A percentile compares a stretch with the other conserved stretches of the same genome.
phyloP scores from a whole-genome alignment of 2,113 vertebrate species.

The Pyxicephalus adspersus region DNA sequence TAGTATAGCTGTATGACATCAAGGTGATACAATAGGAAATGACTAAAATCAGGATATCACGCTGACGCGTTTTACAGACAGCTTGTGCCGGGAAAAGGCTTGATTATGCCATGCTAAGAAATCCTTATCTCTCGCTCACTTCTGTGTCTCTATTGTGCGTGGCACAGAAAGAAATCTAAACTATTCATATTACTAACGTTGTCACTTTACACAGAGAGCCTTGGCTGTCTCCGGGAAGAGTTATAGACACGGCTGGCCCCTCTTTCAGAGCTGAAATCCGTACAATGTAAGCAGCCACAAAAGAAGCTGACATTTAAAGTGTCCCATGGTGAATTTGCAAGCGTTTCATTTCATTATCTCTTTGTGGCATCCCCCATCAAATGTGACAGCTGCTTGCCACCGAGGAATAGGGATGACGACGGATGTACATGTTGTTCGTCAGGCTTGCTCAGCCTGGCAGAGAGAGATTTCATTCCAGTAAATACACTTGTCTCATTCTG shows the following conservation, averaged over 20 bases:
- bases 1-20: neutral
- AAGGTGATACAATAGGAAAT: neutral
- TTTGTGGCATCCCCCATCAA: slow-evolving; percentile 63
- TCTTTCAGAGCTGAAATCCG: slow-evolving; percentile 39
- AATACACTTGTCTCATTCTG: slow-evolving; percentile 60
- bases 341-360: slow-evolving; percentile 57
- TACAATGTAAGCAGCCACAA: slow-evolving; percentile 55
- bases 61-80: neutral
- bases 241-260: slow-evolving; percentile 34
- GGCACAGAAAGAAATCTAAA: neutral
- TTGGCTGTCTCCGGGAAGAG: slow-evolving; percentile 9
- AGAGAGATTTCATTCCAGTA: slow-evolving; percentile 58
- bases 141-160: slow-evolving; percentile 49
- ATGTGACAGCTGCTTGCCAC: slow-evolving; percentile 64
- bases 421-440: slow-evolving; percentile 59
- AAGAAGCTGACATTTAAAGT: slow-evolving; percentile 55
- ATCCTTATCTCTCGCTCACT: slow-evolving; percentile 45
- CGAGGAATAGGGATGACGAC: slow-evolving; percentile 61
- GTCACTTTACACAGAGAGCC: slow-evolving; percentile 46
- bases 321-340: slow-evolving; percentile 55
- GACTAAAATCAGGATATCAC: slow-evolving; percentile 1
- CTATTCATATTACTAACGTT: slow-evolving; percentile 47
- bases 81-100: neutral
- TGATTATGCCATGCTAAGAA: slow-evolving; percentile 15
- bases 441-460: slow-evolving; percentile 56